Percentiles rank a stretch among this genome's conserved stretches.
phyloP scores from a whole-genome alignment of 2,113 vertebrate species.

The Rhombomys opimus region DNA sequence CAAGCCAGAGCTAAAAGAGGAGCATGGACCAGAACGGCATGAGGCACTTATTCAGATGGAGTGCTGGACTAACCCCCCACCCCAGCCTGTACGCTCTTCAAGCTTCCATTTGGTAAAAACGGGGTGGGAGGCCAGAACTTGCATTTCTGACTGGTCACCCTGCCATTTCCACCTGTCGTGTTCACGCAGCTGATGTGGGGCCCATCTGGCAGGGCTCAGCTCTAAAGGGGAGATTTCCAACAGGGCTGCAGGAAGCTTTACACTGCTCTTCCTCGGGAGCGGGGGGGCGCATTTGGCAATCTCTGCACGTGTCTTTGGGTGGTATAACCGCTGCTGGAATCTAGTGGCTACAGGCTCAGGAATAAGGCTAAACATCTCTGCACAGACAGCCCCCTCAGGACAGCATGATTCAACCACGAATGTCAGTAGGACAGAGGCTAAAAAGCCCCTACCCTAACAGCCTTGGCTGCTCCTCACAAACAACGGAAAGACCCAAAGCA shows the following conservation, averaged over 20 bases:
- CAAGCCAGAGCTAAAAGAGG: background rate
- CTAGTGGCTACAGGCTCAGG: background rate
- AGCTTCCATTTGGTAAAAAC: background rate
- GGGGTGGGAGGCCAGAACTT: background rate
- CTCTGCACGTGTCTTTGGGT: background rate
- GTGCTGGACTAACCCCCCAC: background rate
- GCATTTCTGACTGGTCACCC: background rate
- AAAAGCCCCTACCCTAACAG: background rate
- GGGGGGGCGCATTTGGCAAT: too few relatives aligned
- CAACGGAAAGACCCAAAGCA: background rate
- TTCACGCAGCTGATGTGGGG: background rate
- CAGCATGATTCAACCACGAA: background rate
- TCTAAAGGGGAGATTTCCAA: background rate
- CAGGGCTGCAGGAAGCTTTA: background rate
- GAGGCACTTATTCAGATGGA: background rate
- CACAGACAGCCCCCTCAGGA: background rate
- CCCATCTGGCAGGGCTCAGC: background rate
- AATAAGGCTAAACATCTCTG: background rate
- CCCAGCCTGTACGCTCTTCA: fast-evolving
- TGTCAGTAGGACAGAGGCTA: background rate
- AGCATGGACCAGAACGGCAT: background rate
- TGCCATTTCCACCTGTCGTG: background rate
- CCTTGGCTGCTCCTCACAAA: background rate
- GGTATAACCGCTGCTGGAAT: background rate
- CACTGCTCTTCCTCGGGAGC: too few relatives aligned